Base-by-base conservation (phyloP, 2,113 vertebrate species). In the Brachyhypopomus occidentalis region DNA sequence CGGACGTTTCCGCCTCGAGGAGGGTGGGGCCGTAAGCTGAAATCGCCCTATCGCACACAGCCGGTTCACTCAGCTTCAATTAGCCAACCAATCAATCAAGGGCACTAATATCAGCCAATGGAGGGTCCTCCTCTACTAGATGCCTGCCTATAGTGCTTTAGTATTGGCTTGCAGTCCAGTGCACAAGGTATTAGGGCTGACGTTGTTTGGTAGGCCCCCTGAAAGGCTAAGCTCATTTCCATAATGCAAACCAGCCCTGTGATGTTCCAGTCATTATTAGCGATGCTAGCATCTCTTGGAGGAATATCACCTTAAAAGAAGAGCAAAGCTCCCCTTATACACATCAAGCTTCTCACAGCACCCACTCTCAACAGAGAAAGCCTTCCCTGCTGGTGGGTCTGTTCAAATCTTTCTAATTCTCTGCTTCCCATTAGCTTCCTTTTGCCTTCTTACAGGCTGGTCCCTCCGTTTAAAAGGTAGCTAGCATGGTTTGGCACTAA, bases 361-460 rank as follows among this genome's bases (percentile, higher is more conserved):
- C 62, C 0, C 30, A 48, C 17, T 11, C 25, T 27, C 30, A 25
- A 30, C 25, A 60, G 58, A n/a, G 1, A 20, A 1, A 74, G 4
- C 16, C 1, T 36, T 75, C 27, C 45, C 22, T 72, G 20, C 52
- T 62, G n/a, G 23, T 58, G 27, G 55, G 30, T 72, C 55, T n/a
- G 8, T 82, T 79, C 36, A 83, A 55, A 84, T 7, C 64, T 78
- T n/a, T 70, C 71, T 34, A 38, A 70, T 75, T 74, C 56, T 87
- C 86, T 87, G 84, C 87, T 82, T 86, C 62, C 81, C 86, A 84
- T 67, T 84, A 75, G 86, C 82, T 83, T 80, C 64, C 87, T 87
- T 16, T 23, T 72, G 77, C 64, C 2, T 11, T 72, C 64, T 5
- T 23, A 80, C 86, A 56, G 14, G 12, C 30, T 30, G 17, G 17